These are phyloP conservation scores for Artibeus jamaicensis DNA, from an alignment of 2,797 vertebrate genomes.

Conservation along the genomic window DNA sequence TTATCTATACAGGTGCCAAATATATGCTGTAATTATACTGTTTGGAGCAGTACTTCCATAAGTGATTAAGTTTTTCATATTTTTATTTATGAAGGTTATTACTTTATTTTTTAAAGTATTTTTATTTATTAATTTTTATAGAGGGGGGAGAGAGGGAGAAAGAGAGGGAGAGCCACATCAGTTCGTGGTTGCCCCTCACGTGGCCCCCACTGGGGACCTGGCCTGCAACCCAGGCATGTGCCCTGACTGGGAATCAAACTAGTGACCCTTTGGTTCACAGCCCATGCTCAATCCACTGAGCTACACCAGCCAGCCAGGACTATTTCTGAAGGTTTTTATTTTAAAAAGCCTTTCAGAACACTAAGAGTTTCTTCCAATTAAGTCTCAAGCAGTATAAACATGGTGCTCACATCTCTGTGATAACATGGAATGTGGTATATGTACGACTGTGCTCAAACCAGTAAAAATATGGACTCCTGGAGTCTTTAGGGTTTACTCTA, in stretches of 20 bases:
- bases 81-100: conserved; percentile 38
- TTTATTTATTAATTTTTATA: background rate
- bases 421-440: background rate
- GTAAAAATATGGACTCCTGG: background rate
- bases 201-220: too few relatives aligned
- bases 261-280: too few relatives aligned
- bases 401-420: background rate
- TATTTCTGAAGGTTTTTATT: conserved; percentile 30
- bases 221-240: too few relatives aligned
- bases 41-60: background rate
- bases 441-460: conserved; percentile 6
- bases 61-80: background rate
- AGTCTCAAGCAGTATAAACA: conserved; percentile 21
- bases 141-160: too few relatives aligned
- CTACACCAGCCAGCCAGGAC: too few relatives aligned
- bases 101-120: background rate
- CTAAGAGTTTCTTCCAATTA: conserved; percentile 32
- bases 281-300: too few relatives aligned
- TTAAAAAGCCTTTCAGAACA: conserved; percentile 33
- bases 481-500: background rate
- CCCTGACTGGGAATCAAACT: too few relatives aligned
- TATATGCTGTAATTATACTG: conserved; percentile 11
- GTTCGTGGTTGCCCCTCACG: too few relatives aligned
- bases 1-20: background rate
- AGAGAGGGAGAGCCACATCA: too few relatives aligned